These are phyloP conservation scores for Urocynchramus pylzowi DNA, from an alignment of 2,113 vertebrate genomes.

Conservation along the genomic window DNA sequence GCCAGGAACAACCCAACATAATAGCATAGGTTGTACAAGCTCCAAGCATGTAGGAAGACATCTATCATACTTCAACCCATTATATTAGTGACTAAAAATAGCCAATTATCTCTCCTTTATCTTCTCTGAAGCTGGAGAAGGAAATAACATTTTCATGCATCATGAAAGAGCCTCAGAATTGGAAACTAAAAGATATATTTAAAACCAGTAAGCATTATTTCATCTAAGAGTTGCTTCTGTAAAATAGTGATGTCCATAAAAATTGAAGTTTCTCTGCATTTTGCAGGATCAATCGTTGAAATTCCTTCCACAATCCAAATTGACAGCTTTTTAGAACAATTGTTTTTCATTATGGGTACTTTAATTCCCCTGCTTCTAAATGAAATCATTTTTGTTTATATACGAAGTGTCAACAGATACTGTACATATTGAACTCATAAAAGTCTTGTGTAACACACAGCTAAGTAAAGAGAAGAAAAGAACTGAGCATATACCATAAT, in stretches of 20 bases:
- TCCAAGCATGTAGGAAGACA: neutral
- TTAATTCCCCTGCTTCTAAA: conserved; percentile 42
- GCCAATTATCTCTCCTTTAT: neutral
- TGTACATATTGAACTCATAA: conserved; percentile 60
- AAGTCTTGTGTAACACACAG: conserved; percentile 21
- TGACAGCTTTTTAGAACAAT: conserved; percentile 40
- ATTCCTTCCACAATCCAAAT: conserved; percentile 24
- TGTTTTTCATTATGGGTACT: conserved; percentile 49
- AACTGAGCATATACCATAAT: neutral
- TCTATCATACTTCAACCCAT: neutral
- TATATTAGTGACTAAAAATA: neutral
- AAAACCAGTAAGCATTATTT: neutral
- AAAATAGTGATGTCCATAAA: neutral
- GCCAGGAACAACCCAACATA: neutral
- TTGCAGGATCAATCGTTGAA: neutral
- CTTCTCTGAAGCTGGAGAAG: neutral
- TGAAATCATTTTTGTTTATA: conserved; percentile 58
- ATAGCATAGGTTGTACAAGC: neutral
- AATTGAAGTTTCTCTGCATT: neutral
- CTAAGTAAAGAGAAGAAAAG: conserved; percentile 10
- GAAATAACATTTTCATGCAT: neutral
- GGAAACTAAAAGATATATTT: neutral
- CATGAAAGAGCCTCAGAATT: neutral
- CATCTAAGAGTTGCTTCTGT: neutral
- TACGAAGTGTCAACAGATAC: conserved; percentile 53